A percentile compares a stretch with the other conserved stretches of the same genome.
phyloP scores from a whole-genome alignment of 2,888 invertebrate species.

The Acronicta leporina region DNA sequence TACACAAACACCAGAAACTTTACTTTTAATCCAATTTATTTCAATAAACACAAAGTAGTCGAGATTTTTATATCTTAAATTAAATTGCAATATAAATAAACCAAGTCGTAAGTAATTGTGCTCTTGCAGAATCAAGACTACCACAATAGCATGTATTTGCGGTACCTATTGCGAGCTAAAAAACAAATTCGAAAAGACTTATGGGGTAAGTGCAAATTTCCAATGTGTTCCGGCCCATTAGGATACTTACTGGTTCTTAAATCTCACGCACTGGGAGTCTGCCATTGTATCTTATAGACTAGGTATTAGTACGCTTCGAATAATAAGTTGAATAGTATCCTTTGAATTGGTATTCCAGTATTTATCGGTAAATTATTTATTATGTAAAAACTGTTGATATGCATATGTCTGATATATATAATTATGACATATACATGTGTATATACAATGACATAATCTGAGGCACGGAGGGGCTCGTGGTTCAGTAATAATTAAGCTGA shows the following conservation, averaged over 20 bases:
- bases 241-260: slow-evolving; percentile 70
- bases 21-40: slow-evolving; percentile 4
- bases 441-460: no score
- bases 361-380: no score
- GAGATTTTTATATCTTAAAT: slow-evolving; percentile 8
- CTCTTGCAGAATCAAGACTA: slow-evolving; percentile 23
- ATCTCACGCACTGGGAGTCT: slow-evolving; percentile 65
- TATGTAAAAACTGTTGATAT: no score
- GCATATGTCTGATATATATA: no score
- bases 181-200: slow-evolving; percentile 50
- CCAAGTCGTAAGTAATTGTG: slow-evolving; percentile 26
- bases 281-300: slow-evolving; percentile 65
- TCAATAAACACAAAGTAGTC: not conserved
- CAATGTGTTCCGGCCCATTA: slow-evolving; percentile 78
- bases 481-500: no score
- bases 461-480: no score
- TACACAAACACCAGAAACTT: not conserved
- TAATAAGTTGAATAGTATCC: slow-evolving; percentile 13
- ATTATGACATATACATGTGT: no score
- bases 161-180: slow-evolving; percentile 34
- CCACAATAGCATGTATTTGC: slow-evolving; percentile 39
- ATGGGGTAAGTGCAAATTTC: slow-evolving; percentile 73
- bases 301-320: slow-evolving; percentile 19
- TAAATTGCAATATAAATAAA: slow-evolving; percentile 33
- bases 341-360: not conserved